Evolutionary conservation across 1,140 invertebrate genomes (phyloP), one percentile per base, ranked within the genome.

Genomic region (Lethrus apterus): DNA sequence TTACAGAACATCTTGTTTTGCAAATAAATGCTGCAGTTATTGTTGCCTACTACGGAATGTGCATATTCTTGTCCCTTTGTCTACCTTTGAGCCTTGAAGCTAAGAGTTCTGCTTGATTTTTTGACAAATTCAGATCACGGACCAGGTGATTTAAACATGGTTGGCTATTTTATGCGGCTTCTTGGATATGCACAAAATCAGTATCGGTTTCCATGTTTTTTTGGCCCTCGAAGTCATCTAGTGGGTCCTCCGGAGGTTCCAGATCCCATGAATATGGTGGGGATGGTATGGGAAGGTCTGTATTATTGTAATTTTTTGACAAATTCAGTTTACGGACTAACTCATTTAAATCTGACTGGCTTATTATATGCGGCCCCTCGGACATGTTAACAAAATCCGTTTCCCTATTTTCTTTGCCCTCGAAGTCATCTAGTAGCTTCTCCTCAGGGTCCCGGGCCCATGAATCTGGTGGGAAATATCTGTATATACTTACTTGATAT

Each of bases 1-100:
- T 17, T 57, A 67, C 46, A 50, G 68, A 18, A 4, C 60, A 58
- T 18, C 42, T 33, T 69, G 64, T n/a, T n/a, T n/a, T n/a, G n/a
- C n/a, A n/a, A n/a, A n/a, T n/a, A n/a, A n/a, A n/a, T n/a, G n/a
- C n/a, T n/a, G n/a, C n/a, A n/a, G n/a, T n/a, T n/a, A n/a, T n/a
- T n/a, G n/a, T n/a, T n/a, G n/a, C n/a, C n/a, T n/a, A n/a, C n/a
- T n/a, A n/a, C n/a, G n/a, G n/a, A n/a, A n/a, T n/a, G n/a, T n/a
- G n/a, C n/a, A n/a, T n/a, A n/a, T n/a, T n/a, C n/a, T n/a, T n/a
- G n/a, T n/a, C n/a, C n/a, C n/a, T n/a, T n/a, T n/a, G n/a, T n/a
- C n/a, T n/a, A n/a, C n/a, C n/a, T n/a, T n/a, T n/a, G n/a, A n/a
- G n/a, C n/a, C n/a, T n/a, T n/a, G n/a, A n/a, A n/a, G n/a, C n/a